Base-by-base conservation (phyloP, 1,140 invertebrate species). In the Episyrphus balteatus region DNA sequence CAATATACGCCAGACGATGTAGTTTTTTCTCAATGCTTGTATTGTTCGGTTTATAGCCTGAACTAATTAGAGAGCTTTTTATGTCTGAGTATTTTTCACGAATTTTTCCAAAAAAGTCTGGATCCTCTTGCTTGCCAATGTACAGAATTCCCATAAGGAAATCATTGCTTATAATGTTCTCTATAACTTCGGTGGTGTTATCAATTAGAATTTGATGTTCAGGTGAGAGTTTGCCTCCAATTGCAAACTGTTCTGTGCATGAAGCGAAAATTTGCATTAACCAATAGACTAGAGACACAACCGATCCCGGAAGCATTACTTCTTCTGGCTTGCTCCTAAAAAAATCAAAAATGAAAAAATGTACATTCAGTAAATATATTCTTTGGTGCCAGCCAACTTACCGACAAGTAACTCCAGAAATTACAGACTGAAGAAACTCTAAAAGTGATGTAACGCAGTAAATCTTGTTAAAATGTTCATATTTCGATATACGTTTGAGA, bases 391-490 rank as follows among this genome's bases (percentile, higher is more conserved):
- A 39, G 13, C 3, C 5, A 0, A 52, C 55, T 55, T 30, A 68
- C 61, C 66, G 54, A 48, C 74, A 76, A 11, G 75, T 76, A n/a
- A 75, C 69, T 44, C 74, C 77, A 57, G 82, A 77, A 54, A 88
- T 78, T 53, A 91, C 87, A 30, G 78, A 79, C 66, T 89, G 83
- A 11, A 94, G 69, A 51, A 95, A 87, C 56, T 92, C 88, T 40
- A 96, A 65, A 5, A 96, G 70, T 52, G 87, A 87, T 2, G 83
- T 73, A 31, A 94, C 81, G 68, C 92, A 95, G 63, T 92, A 86
- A 1, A 88, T 83, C 66, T 92, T 92, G 53, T 85, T 81, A 56
- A 90, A 84, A 36, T 87, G 83, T 55, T 90, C 85, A 69, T 89
- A 94, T 71, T 92, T 89, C 41, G 88, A 82, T 46, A 96, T 87